Base-by-base conservation (phyloP, 2,113 vertebrate genomes). In the Phoxinus phoxinus region DNA sequence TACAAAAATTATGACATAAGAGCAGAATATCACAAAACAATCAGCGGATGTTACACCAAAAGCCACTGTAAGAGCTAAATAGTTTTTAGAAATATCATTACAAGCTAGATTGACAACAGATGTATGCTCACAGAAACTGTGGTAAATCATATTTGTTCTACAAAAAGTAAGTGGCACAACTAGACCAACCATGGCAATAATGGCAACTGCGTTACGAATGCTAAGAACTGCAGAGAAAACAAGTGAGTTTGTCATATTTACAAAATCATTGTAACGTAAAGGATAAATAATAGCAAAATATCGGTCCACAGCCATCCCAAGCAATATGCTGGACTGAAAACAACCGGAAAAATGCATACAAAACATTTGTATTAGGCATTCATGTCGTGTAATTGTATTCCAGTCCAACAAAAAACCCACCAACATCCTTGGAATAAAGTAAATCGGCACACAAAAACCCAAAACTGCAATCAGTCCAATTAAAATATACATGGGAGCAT, bases 101-200 rank as follows among this genome's bases (percentile, higher is more conserved):
- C 86, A 85, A 32, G 73, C 86, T 71, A 87, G 46, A 69, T 53
- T 84, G 27, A 87, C 82, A 12, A 87, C 76, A 53, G 83, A 85
- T 80, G 86, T 85, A 41, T 87, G 83, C 19, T 87, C 83, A 85
- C 86, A 87, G 9, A 74, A 44, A 48, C 78, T 81, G 71, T 87
- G 83, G 58, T 85, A 87, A 44, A 85, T 59, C 27, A 81, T 8
- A 51, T 87, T 81, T 58, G 83, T 77, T 59, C 13, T 84, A 44
- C 78, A 85, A 67, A 85, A 87, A 3, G 76, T 77, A 71, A 84
- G 82, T 65, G 86, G 83, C 61, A 32, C 61, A 27, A 81, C 69
- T 25, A 81, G 71, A 25, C 83, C 53, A 13, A 84, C 56, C 67
- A 85, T 84, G 51, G n/a, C 71, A 73, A 71, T 37, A 63, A 63